Conservation (phyloP, 2,797 vertebrate species). For the Danio choprae region DNA sequence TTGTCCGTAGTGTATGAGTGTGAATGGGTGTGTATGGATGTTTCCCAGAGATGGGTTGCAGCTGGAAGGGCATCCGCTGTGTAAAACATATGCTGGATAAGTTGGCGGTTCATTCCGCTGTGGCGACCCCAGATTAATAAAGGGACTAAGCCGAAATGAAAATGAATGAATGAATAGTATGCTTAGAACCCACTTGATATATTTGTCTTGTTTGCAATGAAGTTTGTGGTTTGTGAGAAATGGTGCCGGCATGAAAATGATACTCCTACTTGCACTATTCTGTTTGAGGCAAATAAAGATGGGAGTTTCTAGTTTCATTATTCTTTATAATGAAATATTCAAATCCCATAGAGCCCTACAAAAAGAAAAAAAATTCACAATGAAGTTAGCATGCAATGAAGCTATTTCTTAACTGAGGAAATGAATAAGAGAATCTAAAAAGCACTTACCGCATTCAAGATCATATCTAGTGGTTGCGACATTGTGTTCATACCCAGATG, state of each 20-base stretch:
- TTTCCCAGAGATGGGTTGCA: too few species aligned
- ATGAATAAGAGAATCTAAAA: conserved; percentile 31
- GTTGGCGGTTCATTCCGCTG: too few species aligned
- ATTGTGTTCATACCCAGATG: conserved; percentile 2
- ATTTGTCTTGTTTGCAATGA: conserved; percentile 47
- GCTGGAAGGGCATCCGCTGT: too few species aligned
- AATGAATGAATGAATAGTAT: too few species aligned
- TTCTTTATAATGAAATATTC: conserved; percentile 79
- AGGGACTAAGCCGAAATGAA: too few species aligned
- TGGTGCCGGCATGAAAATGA: conserved; percentile 51
- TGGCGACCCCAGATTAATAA: too few species aligned
- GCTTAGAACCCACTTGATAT: conserved; percentile 20
- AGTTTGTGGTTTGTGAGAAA: conserved; percentile 49
- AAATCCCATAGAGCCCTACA: conserved; percentile 61
- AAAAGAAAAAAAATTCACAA: conserved; percentile 46
- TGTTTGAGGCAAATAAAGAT: conserved; percentile 77
- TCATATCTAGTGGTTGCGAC: background rate
- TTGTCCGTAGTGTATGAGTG: too few species aligned
- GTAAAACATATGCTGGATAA: too few species aligned
- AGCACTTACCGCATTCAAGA: conserved; percentile 19
- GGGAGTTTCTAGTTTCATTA: conserved; percentile 71
- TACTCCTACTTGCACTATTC: conserved; percentile 68
- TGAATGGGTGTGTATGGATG: too few species aligned
- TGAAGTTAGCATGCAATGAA: conserved; percentile 46
- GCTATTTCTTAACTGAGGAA: conserved; percentile 40